Evolutionary conservation across 2,113 vertebrate species (phyloP).

Genomic region (Chiloscyllium plagiosum): DNA sequence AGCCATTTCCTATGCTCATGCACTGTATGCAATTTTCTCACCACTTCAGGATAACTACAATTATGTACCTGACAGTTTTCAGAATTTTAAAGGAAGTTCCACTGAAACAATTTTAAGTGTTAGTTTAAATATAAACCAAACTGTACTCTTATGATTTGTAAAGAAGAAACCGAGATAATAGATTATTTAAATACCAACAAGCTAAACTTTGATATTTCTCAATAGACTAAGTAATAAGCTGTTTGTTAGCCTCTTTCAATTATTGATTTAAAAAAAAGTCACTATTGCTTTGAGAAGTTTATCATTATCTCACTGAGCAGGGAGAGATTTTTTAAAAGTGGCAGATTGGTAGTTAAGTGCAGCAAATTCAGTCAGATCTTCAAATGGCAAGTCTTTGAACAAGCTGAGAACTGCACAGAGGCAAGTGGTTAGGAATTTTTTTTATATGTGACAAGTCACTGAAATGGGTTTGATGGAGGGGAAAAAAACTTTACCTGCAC

Average conservation of each 20-base stretch:
- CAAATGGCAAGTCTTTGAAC: neutral
- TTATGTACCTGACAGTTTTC: neutral
- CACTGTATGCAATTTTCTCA: neutral
- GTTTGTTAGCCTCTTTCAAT: neutral
- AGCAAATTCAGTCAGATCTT: neutral
- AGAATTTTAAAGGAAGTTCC: neutral
- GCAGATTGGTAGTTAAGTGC: neutral
- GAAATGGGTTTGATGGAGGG: neutral
- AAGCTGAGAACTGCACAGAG: neutral
- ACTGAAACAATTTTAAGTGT: neutral
- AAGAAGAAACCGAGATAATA: neutral
- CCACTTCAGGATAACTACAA: slow-evolving; percentile 1
- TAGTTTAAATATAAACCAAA: neutral
- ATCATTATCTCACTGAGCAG: neutral
- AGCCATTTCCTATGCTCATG: neutral
- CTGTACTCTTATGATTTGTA: neutral
- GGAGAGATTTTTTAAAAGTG: neutral
- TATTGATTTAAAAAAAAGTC: neutral
- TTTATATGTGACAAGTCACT: neutral
- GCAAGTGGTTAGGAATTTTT: neutral
- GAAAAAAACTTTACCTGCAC: neutral
- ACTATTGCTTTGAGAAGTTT: neutral
- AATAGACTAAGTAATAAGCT: slow-evolving; percentile 10
- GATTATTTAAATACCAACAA: neutral
- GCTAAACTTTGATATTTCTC: neutral